Percentiles rank a stretch among this genome's conserved stretches.
Conservation (phyloP, 1,140 invertebrate species). For the Bombus terrestris region DNA sequence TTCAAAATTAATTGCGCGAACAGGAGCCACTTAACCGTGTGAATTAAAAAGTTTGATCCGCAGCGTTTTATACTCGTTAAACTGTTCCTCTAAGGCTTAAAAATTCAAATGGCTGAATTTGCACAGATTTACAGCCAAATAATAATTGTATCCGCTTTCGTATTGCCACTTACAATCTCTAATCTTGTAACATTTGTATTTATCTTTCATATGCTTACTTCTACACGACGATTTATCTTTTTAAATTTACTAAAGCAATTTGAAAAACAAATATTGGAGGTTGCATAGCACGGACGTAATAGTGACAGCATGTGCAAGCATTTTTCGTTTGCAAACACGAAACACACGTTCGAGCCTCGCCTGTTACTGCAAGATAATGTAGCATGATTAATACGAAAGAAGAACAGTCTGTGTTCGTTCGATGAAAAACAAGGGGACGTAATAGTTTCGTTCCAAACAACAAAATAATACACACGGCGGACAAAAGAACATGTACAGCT, state of each 20-base stretch:
- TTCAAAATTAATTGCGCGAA: neutral
- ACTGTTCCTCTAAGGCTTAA: too few relatives aligned
- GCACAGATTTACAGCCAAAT: too few relatives aligned
- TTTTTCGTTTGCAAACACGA: neutral
- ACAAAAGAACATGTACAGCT: neutral
- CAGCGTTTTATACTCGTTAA: too few relatives aligned
- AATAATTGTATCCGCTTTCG: too few relatives aligned
- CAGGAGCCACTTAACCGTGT: neutral
- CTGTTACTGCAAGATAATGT: neutral
- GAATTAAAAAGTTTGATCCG: too few relatives aligned
- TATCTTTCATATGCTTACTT: too few relatives aligned
- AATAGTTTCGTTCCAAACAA: constrained; percentile 8
- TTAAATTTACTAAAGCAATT: neutral
- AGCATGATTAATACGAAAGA: constrained; percentile 13
- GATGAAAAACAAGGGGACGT: neutral
- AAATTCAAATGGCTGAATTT: too few relatives aligned
- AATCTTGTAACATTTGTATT: too few relatives aligned
- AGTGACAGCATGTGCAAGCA: neutral
- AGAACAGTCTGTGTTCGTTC: neutral
- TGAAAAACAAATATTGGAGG: neutral
- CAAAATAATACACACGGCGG: neutral
- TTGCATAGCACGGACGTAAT: neutral
- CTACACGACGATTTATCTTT: neutral
- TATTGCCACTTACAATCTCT: too few relatives aligned
- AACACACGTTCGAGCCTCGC: neutral